Evolutionary conservation across 2,113 vertebrate genomes (phyloP).

Genomic region (Nesogale talazaci): DNA sequence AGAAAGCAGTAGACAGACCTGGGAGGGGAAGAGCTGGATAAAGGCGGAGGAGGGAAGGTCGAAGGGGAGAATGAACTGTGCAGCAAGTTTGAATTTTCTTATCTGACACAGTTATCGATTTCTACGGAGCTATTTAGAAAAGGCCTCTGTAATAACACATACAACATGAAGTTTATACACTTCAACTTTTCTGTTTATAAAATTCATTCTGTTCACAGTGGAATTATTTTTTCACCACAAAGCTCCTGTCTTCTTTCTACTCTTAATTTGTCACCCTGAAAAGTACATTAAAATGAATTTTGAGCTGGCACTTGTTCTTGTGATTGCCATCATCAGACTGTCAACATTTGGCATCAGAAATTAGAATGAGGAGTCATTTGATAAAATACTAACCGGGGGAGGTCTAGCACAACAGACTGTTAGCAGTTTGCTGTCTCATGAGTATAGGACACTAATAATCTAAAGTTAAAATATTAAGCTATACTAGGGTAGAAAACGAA

Average conservation of each 20-base stretch:
- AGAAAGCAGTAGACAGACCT: not conserved
- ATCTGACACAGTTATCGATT: conserved; percentile 18
- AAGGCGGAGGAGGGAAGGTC: not conserved
- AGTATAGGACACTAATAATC: not conserved
- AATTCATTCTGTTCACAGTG: not conserved
- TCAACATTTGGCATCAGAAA: conserved; percentile 5
- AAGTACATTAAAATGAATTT: conserved; percentile 43
- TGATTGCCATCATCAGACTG: not conserved
- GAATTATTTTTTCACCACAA: conserved; percentile 48
- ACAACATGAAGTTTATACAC: conserved; percentile 18
- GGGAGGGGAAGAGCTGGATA: not conserved
- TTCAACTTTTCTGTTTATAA: conserved; percentile 37
- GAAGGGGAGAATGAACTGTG: conserved; percentile 1
- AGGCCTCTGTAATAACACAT: conserved; percentile 19
- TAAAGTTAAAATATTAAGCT: not conserved
- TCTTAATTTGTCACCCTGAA: conserved; percentile 43
- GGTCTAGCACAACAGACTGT: not conserved
- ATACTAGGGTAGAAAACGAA: not conserved
- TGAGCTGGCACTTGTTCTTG: conserved; percentile 17
- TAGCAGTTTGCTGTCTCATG: not conserved
- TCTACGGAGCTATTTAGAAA: conserved; percentile 30
- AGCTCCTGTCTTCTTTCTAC: conserved; percentile 45
- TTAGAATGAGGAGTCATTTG: not conserved
- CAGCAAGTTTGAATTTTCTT: conserved; percentile 2
- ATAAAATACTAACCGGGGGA: not conserved